Base-by-base conservation (phyloP, 2,888 invertebrate genomes). In the Orgyia antiqua region DNA sequence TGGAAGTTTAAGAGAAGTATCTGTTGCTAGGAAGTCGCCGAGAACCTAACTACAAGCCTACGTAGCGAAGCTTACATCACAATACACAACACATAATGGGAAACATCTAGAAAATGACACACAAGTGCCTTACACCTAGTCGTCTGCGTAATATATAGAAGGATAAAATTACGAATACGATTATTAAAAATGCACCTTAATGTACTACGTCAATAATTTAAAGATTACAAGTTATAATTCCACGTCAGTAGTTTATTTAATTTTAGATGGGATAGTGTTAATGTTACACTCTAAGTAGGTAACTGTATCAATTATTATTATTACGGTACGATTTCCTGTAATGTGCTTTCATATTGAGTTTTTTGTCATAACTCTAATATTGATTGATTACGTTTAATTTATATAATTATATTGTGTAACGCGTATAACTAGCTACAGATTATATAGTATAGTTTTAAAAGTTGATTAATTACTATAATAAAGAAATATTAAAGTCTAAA, bases 1-100 rank as follows among this genome's bases (percentile, higher is more conserved):
- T 83, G 83, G 83, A 83, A 83, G 83, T 69, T 72, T 63, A 61
- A 60, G 65, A 80, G 78, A 79, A 82, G 79, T 75, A 71, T 75
- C 64, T 58, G 70, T 79, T 77, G 68, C 72, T 79, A 79, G 84
- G 83, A 83, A 83, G 84, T 79, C 69, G 76, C n/a, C 77, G 71
- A 68, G 66, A 74, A 75, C 80, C 83, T 82, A 82, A 72, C 83
- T 83, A 83, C 70, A 65, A 74, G 69, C 69, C 80, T 82, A 82
- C 72, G 44, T 57, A 60, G 77, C 77, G 60, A 79, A 80, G 79
- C 83, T 69, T 74, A 75, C 73, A 77, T 65, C 70, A 75, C 72
- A 57, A 73, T 68, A 73, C 74, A 82, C 79, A 79, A 83, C 82
- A 80, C 66, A 78, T 64, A 68, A 45, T 70, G 60, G 74, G 69